These are phyloP conservation scores for Carassius gibelio DNA, from an alignment of 2,113 vertebrate genomes.

Conservation along the genomic window DNA sequence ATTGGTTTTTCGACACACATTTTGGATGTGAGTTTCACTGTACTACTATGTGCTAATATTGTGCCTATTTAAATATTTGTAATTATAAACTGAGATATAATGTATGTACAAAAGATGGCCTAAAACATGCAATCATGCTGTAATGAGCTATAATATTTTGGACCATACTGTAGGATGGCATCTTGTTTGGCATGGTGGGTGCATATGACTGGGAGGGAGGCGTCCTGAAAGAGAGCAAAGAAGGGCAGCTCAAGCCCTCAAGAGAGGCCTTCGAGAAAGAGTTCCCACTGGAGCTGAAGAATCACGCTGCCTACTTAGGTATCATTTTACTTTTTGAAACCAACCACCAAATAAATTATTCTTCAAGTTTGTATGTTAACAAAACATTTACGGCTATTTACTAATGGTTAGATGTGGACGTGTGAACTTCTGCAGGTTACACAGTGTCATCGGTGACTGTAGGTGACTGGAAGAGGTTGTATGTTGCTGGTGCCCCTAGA, in stretches of 20 bases:
- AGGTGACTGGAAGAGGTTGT: slow-evolving; percentile 75
- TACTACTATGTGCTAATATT: neutral
- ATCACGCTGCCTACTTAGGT: slow-evolving; percentile 93
- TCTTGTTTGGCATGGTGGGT: slow-evolving; percentile 92
- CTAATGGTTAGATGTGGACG: slow-evolving; percentile 9
- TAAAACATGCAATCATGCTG: neutral
- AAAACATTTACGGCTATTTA: neutral
- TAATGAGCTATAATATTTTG: neutral
- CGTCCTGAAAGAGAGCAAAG: slow-evolving; percentile 80
- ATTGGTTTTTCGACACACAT: slow-evolving; percentile 89
- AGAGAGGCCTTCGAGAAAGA: slow-evolving; percentile 84
- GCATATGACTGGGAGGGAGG: slow-evolving; percentile 95
- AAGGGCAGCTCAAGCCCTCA: slow-evolving; percentile 73
- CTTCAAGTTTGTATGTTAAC: neutral
- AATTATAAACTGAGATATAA: neutral
- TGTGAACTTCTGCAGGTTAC: slow-evolving; percentile 79
- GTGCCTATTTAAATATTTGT: neutral
- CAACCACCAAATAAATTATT: neutral
- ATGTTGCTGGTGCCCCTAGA: slow-evolving; percentile 89
- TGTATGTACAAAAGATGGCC: neutral
- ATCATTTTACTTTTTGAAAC: slow-evolving; percentile 33
- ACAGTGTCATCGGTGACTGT: slow-evolving; percentile 86
- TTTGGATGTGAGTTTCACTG: slow-evolving; percentile 80
- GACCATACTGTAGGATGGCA: slow-evolving; percentile 80
- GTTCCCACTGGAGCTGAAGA: slow-evolving; percentile 86